These are phyloP conservation scores for Torymus texanus DNA, from an alignment of 2,888 invertebrate species.

Conservation along the genomic window DNA sequence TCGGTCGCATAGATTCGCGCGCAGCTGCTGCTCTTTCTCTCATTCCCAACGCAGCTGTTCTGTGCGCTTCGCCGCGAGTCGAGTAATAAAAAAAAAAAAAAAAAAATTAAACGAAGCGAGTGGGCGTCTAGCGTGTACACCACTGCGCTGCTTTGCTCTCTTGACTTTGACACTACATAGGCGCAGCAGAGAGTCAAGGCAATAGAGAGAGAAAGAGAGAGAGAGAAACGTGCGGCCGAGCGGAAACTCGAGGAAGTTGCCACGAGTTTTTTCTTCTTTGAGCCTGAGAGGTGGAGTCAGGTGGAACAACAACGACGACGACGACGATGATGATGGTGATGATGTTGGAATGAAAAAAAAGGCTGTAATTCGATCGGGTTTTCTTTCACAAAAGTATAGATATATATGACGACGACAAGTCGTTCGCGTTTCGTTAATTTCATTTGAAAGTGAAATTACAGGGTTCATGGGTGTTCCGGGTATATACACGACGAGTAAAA, in stretches of 20 bases:
- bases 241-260: constrained; percentile 66
- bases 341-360: no score
- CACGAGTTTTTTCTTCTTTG: background rate
- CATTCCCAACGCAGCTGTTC: constrained; percentile 15
- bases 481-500: background rate
- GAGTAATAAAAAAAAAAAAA: background rate
- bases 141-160: constrained; percentile 59
- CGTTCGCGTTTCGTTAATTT: constrained; percentile 11
- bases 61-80: background rate
- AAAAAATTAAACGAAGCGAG: constrained; percentile 1
- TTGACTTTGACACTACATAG: constrained; percentile 69
- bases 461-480: background rate
- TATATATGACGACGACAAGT: background rate
- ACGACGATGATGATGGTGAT: no score
- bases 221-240: constrained; percentile 59
- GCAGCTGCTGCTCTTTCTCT: constrained; percentile 12
- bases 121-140: constrained; percentile 14
- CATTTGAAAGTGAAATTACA: constrained; percentile 17
- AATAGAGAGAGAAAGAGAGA: constrained; percentile 41
- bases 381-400: background rate
- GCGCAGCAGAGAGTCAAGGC: constrained; percentile 64
- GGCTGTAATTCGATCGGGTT: background rate
- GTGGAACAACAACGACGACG: no score
- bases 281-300: no score
- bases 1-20: constrained; percentile 23